Evolutionary conservation across 2,113 vertebrate species (phyloP).

Genomic region (Anoplopoma fimbria): DNA sequence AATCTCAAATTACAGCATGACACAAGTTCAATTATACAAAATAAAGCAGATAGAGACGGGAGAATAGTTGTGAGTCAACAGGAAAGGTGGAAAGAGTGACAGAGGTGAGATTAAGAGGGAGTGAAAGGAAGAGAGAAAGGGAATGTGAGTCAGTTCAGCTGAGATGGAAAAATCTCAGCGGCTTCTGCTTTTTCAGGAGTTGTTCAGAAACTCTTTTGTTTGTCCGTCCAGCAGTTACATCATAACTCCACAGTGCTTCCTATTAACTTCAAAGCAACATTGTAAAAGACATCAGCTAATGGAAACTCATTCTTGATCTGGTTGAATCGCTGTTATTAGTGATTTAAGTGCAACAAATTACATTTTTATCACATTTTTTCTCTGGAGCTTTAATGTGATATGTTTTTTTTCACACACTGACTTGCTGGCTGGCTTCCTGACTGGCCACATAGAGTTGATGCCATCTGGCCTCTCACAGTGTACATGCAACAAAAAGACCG

Average conservation of each 20-base stretch:
- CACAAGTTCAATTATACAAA: neutral
- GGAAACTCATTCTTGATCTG: neutral
- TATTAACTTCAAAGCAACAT: neutral
- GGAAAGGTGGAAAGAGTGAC: neutral
- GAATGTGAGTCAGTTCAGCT: neutral
- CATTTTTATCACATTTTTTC: too few species aligned
- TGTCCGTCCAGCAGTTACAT: neutral
- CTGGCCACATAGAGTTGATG: neutral
- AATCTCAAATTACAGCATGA: too few species aligned
- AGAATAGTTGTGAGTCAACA: neutral
- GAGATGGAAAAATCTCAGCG: neutral
- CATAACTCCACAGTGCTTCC: neutral
- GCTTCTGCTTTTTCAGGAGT: neutral
- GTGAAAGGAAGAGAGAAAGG: neutral
- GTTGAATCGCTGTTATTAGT: neutral
- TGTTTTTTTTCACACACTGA: neutral
- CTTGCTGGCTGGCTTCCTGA: too few species aligned
- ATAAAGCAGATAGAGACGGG: neutral
- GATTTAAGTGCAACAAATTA: neutral
- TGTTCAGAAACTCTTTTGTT: neutral
- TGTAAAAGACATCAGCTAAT: neutral
- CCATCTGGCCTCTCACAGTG: neutral
- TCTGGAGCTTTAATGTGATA: too few species aligned
- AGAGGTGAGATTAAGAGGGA: neutral
- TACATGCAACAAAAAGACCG: neutral